These are phyloP conservation scores for Eleutherodactylus coqui DNA, from an alignment of 2,797 vertebrate species.

Conservation along the genomic window DNA sequence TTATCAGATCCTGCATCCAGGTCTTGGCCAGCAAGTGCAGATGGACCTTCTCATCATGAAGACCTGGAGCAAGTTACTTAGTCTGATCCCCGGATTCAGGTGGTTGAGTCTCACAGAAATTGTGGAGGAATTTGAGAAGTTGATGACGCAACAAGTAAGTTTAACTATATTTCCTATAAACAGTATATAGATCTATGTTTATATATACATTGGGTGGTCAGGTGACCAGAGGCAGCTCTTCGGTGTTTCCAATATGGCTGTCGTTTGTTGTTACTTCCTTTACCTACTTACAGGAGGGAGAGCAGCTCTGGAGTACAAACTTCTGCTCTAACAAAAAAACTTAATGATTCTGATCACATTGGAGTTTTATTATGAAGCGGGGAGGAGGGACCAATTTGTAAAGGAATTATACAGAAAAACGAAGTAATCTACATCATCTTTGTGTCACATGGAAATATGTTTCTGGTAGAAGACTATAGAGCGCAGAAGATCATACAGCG, in stretches of 20 bases:
- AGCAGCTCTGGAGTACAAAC: too few relatives aligned
- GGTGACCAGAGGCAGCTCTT: background rate
- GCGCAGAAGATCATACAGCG: too few relatives aligned
- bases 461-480: too few relatives aligned
- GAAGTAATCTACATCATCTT: too few relatives aligned
- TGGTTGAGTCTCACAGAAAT: conserved; percentile 93
- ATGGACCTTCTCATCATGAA: conserved; percentile 92
- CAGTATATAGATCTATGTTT: background rate
- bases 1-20: conserved; percentile 90
- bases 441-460: too few relatives aligned
- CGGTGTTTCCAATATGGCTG: background rate
- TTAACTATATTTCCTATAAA: background rate
- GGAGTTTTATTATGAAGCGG: too few relatives aligned
- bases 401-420: too few relatives aligned
- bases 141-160: conserved; percentile 93
- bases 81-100: conserved; percentile 86
- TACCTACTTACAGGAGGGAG: too few relatives aligned
- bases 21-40: conserved; percentile 85
- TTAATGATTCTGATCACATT: too few relatives aligned
- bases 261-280: too few relatives aligned
- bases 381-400: too few relatives aligned
- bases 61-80: conserved; percentile 81
- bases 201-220: background rate
- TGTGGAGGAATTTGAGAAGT: conserved; percentile 93
- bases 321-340: too few relatives aligned